Evolutionary conservation across 2,888 invertebrate species (phyloP).

Genomic region (Heliconius hortense): DNA sequence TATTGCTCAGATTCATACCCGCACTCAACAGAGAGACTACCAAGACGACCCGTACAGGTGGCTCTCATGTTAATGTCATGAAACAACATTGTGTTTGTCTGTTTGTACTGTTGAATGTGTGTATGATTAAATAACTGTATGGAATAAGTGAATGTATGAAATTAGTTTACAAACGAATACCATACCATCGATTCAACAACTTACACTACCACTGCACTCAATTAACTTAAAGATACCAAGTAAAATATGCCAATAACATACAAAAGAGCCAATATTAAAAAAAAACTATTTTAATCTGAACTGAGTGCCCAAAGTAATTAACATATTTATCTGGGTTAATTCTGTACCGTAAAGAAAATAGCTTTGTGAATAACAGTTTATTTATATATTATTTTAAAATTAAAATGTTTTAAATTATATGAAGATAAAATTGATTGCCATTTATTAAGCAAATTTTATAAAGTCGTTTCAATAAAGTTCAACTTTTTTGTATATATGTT

Average conservation of each 20-base stretch:
- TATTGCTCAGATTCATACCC: too few species aligned
- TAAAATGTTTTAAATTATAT: background rate
- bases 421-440: background rate
- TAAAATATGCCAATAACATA: background rate
- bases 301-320: conserved; percentile 16
- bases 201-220: too few species aligned
- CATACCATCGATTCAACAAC: too few species aligned
- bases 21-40: too few species aligned
- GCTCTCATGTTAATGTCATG: too few species aligned
- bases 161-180: too few species aligned
- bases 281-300: conserved; percentile 1
- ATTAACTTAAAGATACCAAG: too few species aligned
- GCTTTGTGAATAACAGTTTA: background rate
- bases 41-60: too few species aligned
- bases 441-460: background rate
- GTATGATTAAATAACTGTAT: too few species aligned
- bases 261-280: background rate
- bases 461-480: background rate
- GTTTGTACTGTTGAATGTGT: too few species aligned
- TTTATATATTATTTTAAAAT: conserved; percentile 2
- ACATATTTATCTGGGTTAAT: conserved; percentile 19
- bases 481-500: background rate
- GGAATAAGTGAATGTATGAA: too few species aligned
- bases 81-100: too few species aligned
- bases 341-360: conserved; percentile 3